Evolutionary conservation across 2,113 vertebrate species (phyloP), one percentile per base, ranked within the genome.

Genomic region (Dascyllus trimaculatus): DNA sequence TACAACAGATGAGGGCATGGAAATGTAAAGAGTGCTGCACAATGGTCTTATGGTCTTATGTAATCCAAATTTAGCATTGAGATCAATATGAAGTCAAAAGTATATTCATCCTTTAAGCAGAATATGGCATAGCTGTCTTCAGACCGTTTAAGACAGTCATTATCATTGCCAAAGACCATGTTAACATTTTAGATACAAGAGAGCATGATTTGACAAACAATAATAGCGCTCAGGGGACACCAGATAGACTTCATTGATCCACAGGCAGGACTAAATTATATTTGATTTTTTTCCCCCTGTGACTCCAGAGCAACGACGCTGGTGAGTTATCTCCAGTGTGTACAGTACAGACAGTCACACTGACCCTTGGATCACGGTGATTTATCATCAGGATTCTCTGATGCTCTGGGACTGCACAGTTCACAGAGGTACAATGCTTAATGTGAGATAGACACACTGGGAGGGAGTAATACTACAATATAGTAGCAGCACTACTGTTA

Each of bases 201-300:
- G n/a, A 68, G 21, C 21, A 60, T 24, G 21, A 19, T 76, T 66
- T 53, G 25, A 48, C 56, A 75, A 76, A 73, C 71, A 72, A 65
- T 73, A 69, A 80, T 69, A 52, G 56, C 29, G 21, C 70, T 68
- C 59, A 45, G 4, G 32, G 46, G 62, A 81, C 57, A 71, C 56
- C 51, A 69, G 24, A 74, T 18, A 69, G 45, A 52, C 49, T 29
- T 22, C 22, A 89, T 77, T 79, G 85, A 91, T 87, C 56, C 76
- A 40, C 17, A 32, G 56, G 9, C 49, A 25, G 69, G 58, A 83
- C 58, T 56, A 76, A 84, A 81, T 85, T 85, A 56, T 8, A 5
- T 85, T 84, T 40, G 57, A 82, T 77, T 81, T 78, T 78, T 70
- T 19, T 48, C 24, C 48, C 22, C 4, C 46, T 19, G 54, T 38